Percentiles rank a stretch among this genome's conserved stretches.
Conservation (phyloP, 2,888 invertebrate species). For the Brassicogethes aeneus region DNA sequence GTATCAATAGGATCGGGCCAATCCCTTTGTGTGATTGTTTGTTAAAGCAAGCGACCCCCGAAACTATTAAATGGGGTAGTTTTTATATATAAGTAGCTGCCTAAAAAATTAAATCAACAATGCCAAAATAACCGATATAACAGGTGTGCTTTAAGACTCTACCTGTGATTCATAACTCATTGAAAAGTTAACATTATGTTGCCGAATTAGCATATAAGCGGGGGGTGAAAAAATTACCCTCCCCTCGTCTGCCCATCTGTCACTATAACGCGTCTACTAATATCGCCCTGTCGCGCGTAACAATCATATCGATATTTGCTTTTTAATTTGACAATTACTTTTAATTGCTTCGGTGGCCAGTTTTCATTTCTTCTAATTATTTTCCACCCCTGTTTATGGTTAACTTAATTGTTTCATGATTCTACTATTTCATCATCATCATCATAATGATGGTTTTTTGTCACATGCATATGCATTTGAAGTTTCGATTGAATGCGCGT, state of each 20-base stretch:
- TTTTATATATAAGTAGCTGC: neutral
- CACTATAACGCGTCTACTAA: neutral
- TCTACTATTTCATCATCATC: too few relatives aligned
- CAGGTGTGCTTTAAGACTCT: constrained; percentile 18
- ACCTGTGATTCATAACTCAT: constrained; percentile 18
- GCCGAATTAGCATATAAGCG: neutral
- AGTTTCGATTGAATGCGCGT: too few relatives aligned
- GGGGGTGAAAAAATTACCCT: neutral
- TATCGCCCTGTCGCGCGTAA: too few relatives aligned
- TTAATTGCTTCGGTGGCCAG: too few relatives aligned
- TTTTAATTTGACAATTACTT: neutral
- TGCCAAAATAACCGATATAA: constrained; percentile 5
- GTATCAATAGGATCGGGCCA: neutral
- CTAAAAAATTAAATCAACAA: neutral
- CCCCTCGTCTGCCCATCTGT: neutral
- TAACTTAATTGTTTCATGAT: too few relatives aligned
- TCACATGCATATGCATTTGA: too few relatives aligned
- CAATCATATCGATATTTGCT: neutral
- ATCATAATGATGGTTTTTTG: too few relatives aligned
- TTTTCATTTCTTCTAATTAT: too few relatives aligned
- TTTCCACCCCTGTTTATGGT: too few relatives aligned
- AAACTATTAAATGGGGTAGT: neutral
- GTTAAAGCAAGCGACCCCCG: neutral
- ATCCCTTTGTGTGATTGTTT: neutral
- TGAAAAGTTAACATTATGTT: neutral